A percentile compares a stretch with the other conserved stretches of the same genome.
These are phyloP conservation scores for Siderastrea siderea DNA, from an alignment of 92 coral and sea anemone genomes.

Conservation along the genomic window DNA sequence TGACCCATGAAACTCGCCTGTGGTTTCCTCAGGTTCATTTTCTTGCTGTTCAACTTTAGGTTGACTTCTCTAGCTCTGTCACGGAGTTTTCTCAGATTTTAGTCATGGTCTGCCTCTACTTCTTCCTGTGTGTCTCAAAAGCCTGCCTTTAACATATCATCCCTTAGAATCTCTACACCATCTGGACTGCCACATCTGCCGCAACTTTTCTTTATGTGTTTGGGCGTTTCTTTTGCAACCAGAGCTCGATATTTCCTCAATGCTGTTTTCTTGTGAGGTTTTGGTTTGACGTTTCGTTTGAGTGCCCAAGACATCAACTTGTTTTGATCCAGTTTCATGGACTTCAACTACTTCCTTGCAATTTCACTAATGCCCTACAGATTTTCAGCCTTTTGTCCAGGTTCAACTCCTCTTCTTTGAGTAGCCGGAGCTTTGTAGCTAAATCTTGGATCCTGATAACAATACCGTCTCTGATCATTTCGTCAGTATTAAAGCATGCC, in stretches of 20 bases:
- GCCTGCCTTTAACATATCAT: constrained; percentile 41
- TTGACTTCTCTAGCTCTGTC: too few relatives aligned
- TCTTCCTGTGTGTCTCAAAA: constrained; percentile 42
- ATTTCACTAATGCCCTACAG: neutral
- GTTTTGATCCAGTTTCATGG: constrained; percentile 9
- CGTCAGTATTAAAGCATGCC: neutral
- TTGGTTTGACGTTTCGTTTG: neutral
- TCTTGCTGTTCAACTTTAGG: too few relatives aligned
- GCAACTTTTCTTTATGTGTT: constrained; percentile 46
- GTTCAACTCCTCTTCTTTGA: constrained; percentile 26
- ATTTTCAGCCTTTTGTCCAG: constrained; percentile 26
- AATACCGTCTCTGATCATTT: constrained; percentile 30
- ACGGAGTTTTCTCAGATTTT: constrained; percentile 14
- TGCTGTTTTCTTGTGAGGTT: constrained; percentile 33
- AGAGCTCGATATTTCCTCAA: constrained; percentile 39
- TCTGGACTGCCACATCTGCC: constrained; percentile 49
- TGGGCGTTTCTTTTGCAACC: constrained; percentile 26
- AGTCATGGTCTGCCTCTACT: constrained; percentile 8
- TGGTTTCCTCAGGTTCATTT: neutral
- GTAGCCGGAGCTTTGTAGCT: constrained; percentile 19
- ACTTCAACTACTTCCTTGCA: constrained; percentile 18
- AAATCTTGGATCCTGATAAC: constrained; percentile 21
- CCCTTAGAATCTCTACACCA: constrained; percentile 36
- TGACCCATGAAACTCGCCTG: constrained; percentile 50
- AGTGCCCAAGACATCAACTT: neutral